Conservation (phyloP, 2,797 vertebrate genomes). For the Dendrocincla fuliginosa region DNA sequence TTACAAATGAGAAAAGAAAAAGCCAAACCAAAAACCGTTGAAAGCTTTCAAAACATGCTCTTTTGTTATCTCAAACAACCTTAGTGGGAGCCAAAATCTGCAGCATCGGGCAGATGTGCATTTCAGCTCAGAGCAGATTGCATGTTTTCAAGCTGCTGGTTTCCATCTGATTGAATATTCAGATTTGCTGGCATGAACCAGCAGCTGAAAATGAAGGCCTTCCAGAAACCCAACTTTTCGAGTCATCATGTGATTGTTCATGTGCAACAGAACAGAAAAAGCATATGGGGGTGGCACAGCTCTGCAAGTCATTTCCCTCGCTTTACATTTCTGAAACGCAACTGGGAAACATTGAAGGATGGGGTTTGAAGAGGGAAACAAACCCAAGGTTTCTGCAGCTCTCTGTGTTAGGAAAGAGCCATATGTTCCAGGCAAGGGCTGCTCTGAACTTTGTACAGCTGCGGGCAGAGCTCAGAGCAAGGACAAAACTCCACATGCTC, state of each 20-base stretch:
- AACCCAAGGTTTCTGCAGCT: neutral
- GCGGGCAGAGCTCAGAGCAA: neutral
- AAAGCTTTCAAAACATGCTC: neutral
- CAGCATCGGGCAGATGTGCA: constrained; percentile 48
- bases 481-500: neutral
- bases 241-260: neutral
- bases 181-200: neutral
- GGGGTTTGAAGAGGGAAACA: neutral
- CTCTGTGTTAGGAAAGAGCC: neutral
- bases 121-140: constrained; percentile 41
- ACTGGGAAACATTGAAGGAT: neutral
- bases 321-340: neutral
- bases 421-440: neutral
- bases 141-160: constrained; percentile 32
- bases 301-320: neutral
- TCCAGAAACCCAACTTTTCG: constrained; percentile 10
- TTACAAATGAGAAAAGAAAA: neutral
- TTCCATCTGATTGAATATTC: constrained; percentile 56
- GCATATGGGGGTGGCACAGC: neutral
- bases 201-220: neutral
- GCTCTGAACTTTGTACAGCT: neutral
- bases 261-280: neutral
- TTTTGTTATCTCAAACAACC: constrained; percentile 19
- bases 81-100: neutral
- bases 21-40: fast-evolving